Evolutionary conservation across 1,140 invertebrate genomes (phyloP).

Genomic region (Hyles vespertilio): DNA sequence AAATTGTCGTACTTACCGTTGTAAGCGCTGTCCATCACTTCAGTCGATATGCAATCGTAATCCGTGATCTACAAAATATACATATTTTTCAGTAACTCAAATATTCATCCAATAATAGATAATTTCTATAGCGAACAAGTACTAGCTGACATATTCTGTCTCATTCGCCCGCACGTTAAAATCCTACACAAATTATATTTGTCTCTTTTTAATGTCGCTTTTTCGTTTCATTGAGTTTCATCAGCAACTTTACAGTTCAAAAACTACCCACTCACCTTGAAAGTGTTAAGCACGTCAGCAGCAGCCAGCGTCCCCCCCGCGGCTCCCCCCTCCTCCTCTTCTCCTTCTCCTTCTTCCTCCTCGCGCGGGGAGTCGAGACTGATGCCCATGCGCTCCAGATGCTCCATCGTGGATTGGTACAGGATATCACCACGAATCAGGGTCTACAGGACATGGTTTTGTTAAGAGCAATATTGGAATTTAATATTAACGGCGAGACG

Average conservation of each 20-base stretch:
- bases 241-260: too few relatives aligned
- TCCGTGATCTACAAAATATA: slow-evolving; percentile 24
- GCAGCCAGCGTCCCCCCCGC: slow-evolving; percentile 50
- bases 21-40: slow-evolving; percentile 49
- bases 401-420: slow-evolving; percentile 66
- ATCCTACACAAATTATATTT: too few relatives aligned
- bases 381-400: slow-evolving; percentile 64
- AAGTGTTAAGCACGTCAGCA: slow-evolving; percentile 56
- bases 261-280: slow-evolving; percentile 32
- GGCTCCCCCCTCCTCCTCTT: slow-evolving; percentile 48
- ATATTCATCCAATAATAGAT: too few relatives aligned
- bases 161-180: too few relatives aligned
- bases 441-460: slow-evolving; percentile 30
- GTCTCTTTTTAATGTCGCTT: too few relatives aligned
- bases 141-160: too few relatives aligned
- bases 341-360: slow-evolving; percentile 46
- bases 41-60: slow-evolving; percentile 60
- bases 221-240: too few relatives aligned
- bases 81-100: too few relatives aligned
- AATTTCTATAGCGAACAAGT: too few relatives aligned
- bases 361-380: slow-evolving; percentile 42
- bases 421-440: slow-evolving; percentile 65
- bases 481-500: too few relatives aligned
- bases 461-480: too few relatives aligned
- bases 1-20: slow-evolving; percentile 36